These are phyloP conservation scores for Actinopyga echinites DNA, from an alignment of 53 echinoderm and acorn worm species.

Conservation along the genomic window DNA sequence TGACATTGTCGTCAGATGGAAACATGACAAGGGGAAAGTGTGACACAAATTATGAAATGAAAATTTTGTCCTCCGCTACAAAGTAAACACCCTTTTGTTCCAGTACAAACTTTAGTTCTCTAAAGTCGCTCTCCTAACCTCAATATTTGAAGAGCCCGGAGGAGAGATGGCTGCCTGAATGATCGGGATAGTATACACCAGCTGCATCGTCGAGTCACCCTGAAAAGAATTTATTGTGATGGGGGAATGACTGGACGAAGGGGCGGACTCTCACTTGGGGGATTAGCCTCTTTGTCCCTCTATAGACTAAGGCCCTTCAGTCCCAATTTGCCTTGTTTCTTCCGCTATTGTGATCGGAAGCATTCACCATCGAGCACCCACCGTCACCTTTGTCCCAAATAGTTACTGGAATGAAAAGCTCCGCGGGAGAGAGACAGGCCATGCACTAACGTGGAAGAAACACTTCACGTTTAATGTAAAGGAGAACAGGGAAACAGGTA, in stretches of 20 bases:
- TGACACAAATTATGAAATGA: conserved; percentile 22
- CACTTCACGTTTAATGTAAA: no score
- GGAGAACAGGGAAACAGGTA: no score
- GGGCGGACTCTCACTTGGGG: conserved; percentile 17
- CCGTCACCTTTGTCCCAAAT: conserved; percentile 8
- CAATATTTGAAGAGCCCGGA: conserved; percentile 22
- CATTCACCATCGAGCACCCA: not conserved
- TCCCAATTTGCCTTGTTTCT: not conserved
- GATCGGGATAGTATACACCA: not conserved
- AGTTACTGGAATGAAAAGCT: not conserved
- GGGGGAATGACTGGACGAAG: not conserved
- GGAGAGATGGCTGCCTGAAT: not conserved
- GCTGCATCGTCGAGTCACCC: conserved; percentile 14
- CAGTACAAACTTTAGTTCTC: conserved; percentile 1
- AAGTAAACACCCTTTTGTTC: conserved; percentile 36
- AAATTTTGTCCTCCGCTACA: not conserved
- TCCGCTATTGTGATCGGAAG: not conserved
- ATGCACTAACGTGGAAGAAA: no score
- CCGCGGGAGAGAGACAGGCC: not conserved
- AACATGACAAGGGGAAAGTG: not conserved
- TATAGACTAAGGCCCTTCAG: not conserved
- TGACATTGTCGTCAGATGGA: not conserved
- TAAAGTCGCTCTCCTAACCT: conserved; percentile 26
- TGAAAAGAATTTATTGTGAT: conserved; percentile 10
- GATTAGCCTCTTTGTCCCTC: conserved; percentile 32